Percentiles rank a stretch among this genome's conserved stretches.
phyloP scores from a whole-genome alignment of 2,113 vertebrate genomes.

The Bubalus kerabau region DNA sequence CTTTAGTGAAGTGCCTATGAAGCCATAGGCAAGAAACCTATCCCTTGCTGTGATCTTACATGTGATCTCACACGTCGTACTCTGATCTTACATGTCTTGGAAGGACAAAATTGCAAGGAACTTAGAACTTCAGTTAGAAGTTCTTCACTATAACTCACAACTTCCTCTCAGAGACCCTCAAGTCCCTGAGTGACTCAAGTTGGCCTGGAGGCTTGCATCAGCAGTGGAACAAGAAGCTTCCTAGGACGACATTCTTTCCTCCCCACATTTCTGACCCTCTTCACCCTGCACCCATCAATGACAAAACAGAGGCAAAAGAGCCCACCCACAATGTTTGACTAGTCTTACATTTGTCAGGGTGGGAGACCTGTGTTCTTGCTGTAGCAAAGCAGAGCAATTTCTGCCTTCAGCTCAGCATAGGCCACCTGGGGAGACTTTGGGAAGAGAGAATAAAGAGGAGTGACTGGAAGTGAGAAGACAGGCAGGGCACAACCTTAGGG shows the following conservation, averaged over 20 bases:
- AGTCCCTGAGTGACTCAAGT: background rate
- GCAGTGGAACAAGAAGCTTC: background rate
- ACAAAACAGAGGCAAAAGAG: background rate
- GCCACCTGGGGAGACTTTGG: background rate
- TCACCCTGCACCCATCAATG: background rate
- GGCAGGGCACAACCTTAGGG: background rate
- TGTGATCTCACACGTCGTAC: background rate
- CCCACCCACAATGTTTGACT: background rate
- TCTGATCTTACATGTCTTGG: background rate
- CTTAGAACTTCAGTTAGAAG: background rate
- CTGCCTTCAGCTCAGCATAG: background rate
- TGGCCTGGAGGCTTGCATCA: background rate
- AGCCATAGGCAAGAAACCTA: background rate
- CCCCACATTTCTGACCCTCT: background rate
- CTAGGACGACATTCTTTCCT: background rate
- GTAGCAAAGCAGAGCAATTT: background rate
- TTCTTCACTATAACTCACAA: background rate
- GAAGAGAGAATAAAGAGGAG: background rate
- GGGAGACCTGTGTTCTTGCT: background rate
- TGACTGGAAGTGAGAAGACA: background rate
- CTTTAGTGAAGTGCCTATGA: background rate
- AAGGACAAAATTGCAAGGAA: background rate
- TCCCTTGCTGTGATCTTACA: background rate
- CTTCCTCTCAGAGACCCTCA: background rate
- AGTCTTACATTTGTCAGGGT: background rate